These are phyloP conservation scores for Drosophila mimica DNA, from an alignment of 2,888 invertebrate genomes.

Conservation along the genomic window DNA sequence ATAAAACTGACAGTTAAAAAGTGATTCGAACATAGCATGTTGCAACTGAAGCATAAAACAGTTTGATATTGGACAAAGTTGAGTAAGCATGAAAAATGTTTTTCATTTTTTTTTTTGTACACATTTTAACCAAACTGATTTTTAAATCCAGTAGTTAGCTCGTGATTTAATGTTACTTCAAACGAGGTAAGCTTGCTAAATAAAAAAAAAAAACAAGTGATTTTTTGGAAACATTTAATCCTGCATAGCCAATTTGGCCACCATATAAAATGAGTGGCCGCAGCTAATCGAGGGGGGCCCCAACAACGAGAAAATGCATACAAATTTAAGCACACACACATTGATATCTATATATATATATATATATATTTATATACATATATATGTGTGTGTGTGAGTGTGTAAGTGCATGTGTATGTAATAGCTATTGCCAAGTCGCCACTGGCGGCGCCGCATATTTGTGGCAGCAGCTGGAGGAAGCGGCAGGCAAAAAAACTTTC, in stretches of 20 bases:
- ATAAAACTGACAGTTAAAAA: neutral
- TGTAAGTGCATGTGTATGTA: neutral
- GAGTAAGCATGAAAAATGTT: neutral
- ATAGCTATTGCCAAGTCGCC: conserved; percentile 29
- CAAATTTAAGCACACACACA: neutral
- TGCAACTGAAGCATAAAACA: neutral
- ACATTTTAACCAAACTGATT: neutral
- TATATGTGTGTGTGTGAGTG: neutral
- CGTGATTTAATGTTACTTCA: neutral
- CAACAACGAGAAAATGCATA: conserved; percentile 9
- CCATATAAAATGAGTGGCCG: conserved; percentile 27
- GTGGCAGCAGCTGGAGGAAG: conserved; percentile 42
- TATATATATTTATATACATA: neutral
- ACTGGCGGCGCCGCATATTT: conserved; percentile 47
- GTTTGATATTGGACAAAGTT: neutral
- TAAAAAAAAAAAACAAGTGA: neutral
- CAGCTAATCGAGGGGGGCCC: conserved; percentile 21
- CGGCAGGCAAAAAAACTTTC: conserved; percentile 40
- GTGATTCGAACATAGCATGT: neutral
- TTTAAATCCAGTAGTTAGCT: neutral
- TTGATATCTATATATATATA: neutral
- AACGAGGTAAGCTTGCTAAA: neutral
- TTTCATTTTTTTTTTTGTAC: neutral
- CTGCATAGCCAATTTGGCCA: conserved; percentile 10
- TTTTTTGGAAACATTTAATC: conserved; percentile 8